A percentile compares a stretch with the other conserved stretches of the same genome.
Evolutionary conservation across 2,888 invertebrate genomes (phyloP).

Genomic region (Seladonia tumulorum): DNA sequence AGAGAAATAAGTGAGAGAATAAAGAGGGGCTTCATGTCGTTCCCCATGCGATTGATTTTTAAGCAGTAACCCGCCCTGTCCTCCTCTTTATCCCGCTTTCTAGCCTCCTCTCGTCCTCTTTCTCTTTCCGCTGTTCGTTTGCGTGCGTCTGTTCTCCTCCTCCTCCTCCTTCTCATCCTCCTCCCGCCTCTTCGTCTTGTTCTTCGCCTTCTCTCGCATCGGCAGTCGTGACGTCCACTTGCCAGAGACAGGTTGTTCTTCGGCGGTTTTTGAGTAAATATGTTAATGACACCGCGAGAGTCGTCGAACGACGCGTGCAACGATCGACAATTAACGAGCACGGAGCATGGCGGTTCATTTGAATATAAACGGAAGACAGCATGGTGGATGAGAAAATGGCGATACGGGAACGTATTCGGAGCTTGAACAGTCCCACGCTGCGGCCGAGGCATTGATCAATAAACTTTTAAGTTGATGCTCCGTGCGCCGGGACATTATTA

Average conservation of each 20-base stretch:
- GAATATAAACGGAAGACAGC: constrained; percentile 35
- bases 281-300: constrained; percentile 35
- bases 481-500: not conserved
- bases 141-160: not conserved
- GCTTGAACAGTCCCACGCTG: not conserved
- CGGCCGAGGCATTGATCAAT: not conserved
- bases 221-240: not conserved
- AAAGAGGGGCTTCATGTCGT: constrained; percentile 25
- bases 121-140: not conserved
- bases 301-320: constrained; percentile 31
- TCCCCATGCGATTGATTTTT: constrained; percentile 44
- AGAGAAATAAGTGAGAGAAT: constrained; percentile 13
- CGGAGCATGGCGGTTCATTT: constrained; percentile 18
- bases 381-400: constrained; percentile 37
- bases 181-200: not conserved
- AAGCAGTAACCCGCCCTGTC: constrained; percentile 17
- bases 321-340: constrained; percentile 29
- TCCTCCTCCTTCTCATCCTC: not conserved
- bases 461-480: not conserved
- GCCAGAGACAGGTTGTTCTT: constrained; percentile 32
- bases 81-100: not conserved
- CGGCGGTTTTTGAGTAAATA: constrained; percentile 36
- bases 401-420: not conserved
- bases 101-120: not conserved
- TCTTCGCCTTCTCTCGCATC: not conserved